Base-by-base conservation (phyloP, 2,797 vertebrate species). In the Tapera naevia region DNA sequence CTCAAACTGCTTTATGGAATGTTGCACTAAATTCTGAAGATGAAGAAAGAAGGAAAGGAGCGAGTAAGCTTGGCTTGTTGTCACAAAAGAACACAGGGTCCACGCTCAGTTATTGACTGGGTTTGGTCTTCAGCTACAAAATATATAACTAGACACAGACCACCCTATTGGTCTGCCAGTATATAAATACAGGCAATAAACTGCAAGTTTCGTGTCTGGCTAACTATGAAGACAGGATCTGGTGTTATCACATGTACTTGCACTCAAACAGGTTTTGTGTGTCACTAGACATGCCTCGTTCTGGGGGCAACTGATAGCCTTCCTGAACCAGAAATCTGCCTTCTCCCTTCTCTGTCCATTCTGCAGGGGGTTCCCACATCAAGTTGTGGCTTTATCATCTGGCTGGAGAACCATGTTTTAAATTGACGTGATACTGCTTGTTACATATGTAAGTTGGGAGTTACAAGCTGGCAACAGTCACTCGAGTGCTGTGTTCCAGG, bases 381-480 rank as follows among this genome's bases (percentile, higher is more conserved):
- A 23, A 50, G 48, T 3, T 61, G 28, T 10, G 7, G 50, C 33
- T 75, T 71, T 39, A 7, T 2, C 35, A 64, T n/a, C 82, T 60
- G 51, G 22, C 25, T 60, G 41, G 51, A 72, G 64, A 67, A 7
- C 5, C 2, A 0, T 7, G 3, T 8, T 57, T 69, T 6, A 37
- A 45, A 37, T 2, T 25, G 39, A 7, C 28, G 4, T 1, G 3
- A 2, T 33, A 1, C 46, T 32, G 32, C 80, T 46, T 8, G 22
- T 62, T 94, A 37, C n/a, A 22, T 74, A 27, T 82, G 80, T 61
- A 58, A 79, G 57, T 48, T 32, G 37, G 88, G 89, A 96, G 90
- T 3, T 78, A 27, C 51, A 76, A 89, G 93, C 88, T 95, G 95
- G 90, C 91, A 93, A 91, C 94, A 93, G 90, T 27, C 88, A 27